phyloP scores from a whole-genome alignment of 1,140 invertebrate genomes.

The Grapholita molesta region DNA sequence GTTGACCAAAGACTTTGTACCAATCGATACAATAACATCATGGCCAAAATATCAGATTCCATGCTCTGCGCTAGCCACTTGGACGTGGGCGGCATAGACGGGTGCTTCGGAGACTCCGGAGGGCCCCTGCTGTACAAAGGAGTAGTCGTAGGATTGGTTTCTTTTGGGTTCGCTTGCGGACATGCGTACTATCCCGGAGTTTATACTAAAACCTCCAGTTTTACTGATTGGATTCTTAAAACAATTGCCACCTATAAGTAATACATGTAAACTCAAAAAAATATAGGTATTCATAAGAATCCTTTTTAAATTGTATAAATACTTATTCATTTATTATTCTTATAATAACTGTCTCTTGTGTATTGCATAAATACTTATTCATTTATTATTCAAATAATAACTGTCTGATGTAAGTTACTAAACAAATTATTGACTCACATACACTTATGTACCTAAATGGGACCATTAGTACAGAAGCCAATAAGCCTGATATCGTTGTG shows the following conservation, averaged over 20 bases:
- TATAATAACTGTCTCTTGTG: too few species aligned
- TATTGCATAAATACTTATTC: too few species aligned
- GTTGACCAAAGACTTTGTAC: slow-evolving; percentile 51
- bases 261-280: too few species aligned
- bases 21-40: slow-evolving; percentile 49
- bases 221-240: slow-evolving; percentile 72
- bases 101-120: slow-evolving; percentile 80
- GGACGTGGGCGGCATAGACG: slow-evolving; percentile 61
- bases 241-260: slow-evolving; percentile 50
- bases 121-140: slow-evolving; percentile 75
- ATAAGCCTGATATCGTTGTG: too few species aligned
- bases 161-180: slow-evolving; percentile 80
- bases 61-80: slow-evolving; percentile 85
- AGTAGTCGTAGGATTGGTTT: slow-evolving; percentile 78
- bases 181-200: slow-evolving; percentile 80
- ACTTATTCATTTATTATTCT: too few species aligned
- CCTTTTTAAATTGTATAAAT: too few species aligned
- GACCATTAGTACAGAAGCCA: too few species aligned
- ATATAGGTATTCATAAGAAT: too few species aligned
- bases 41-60: slow-evolving; percentile 77
- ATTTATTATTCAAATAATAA: too few species aligned
- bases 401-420: too few species aligned
- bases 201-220: slow-evolving; percentile 79
- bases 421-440: too few species aligned
- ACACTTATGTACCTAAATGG: too few species aligned